Evolutionary conservation across 2,113 vertebrate species (phyloP).

Genomic region (Bombycilla garrulus): DNA sequence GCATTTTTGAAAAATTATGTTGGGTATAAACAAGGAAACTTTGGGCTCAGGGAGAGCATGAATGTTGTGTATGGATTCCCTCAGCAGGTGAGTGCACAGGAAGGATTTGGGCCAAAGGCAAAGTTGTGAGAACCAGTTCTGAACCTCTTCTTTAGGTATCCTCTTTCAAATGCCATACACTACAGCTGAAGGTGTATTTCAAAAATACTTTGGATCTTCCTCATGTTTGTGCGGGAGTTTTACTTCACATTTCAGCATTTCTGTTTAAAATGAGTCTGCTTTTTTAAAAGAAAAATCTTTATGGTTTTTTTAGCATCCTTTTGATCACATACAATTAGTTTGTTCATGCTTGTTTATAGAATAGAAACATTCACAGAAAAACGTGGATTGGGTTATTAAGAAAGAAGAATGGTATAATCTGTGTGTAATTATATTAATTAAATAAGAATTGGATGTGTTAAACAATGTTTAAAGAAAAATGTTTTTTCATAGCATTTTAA

Average conservation of each 20-base stretch:
- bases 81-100: neutral
- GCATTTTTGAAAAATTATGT: neutral
- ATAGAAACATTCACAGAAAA: neutral
- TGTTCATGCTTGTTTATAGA: neutral
- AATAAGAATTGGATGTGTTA: neutral
- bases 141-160: neutral
- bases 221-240: neutral
- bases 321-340: neutral
- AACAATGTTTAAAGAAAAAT: neutral
- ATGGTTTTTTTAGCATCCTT: neutral
- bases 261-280: neutral
- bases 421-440: neutral
- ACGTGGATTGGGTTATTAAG: neutral
- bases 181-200: neutral
- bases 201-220: neutral
- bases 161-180: neutral
- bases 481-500: neutral
- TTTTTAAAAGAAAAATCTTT: neutral
- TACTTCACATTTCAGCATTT: neutral
- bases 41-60: neutral
- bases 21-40: neutral
- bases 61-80: neutral
- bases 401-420: neutral
- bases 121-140: neutral
- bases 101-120: neutral